phyloP scores from a whole-genome alignment of 2,888 invertebrate species.

The Morpho achilles region DNA sequence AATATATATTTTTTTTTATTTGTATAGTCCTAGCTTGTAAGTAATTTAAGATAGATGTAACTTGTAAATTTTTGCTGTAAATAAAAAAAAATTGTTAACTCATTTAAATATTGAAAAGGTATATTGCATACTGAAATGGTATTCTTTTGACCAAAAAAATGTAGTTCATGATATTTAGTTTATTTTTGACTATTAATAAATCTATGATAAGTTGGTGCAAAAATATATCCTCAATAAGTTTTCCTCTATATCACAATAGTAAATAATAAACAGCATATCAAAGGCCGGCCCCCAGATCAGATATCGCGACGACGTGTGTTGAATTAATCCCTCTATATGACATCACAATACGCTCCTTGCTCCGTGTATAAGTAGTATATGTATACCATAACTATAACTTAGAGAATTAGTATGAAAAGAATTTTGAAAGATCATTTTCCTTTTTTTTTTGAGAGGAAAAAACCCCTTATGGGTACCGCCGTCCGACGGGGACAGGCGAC shows the following conservation, averaged over 20 bases:
- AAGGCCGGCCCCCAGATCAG: slow-evolving; percentile 65
- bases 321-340: slow-evolving; percentile 70
- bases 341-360: slow-evolving; percentile 45
- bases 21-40: too few species aligned
- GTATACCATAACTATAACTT: not conserved
- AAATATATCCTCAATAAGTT: not conserved
- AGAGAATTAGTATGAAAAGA: not conserved
- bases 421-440: not conserved
- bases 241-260: slow-evolving; percentile 14
- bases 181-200: not conserved
- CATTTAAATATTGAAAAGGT: too few species aligned
- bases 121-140: too few species aligned
- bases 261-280: slow-evolving; percentile 43
- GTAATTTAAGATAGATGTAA: too few species aligned
- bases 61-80: too few species aligned
- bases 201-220: not conserved
- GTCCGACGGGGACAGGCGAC: too few species aligned
- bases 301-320: slow-evolving; percentile 67
- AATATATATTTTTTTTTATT: too few species aligned
- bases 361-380: slow-evolving; percentile 14
- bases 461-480: too few species aligned
- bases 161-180: not conserved
- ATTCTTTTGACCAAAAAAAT: too few species aligned
- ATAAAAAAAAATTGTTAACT: too few species aligned
- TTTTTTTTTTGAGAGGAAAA: too few species aligned